Base-by-base conservation (phyloP, 2,113 vertebrate species). In the Strigops habroptila region DNA sequence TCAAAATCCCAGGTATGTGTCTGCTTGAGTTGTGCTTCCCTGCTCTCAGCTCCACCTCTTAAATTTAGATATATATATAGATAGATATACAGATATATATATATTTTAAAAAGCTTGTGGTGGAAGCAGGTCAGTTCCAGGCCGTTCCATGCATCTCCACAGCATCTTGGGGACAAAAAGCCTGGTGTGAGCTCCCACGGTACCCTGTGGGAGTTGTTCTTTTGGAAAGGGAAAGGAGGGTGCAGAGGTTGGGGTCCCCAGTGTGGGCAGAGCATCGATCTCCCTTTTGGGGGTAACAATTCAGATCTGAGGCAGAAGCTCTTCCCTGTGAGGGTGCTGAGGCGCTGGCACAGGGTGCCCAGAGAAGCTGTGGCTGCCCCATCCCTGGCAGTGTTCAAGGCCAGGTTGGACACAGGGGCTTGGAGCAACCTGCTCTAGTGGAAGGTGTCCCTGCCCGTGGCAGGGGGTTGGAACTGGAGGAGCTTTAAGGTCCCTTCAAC, bases 1-100 rank as follows among this genome's bases (percentile, higher is more conserved):
- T 96, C 62, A 97, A 96, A 92, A 96, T 98, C 52, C 95, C 98
- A 97, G 98, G 98, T 98, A 96, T 4, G 55, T 79, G 27, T 9
- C 51, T 52, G 59, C 51, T 41, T 27, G 11, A 37, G 67, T 62
- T 62, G 53, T 28, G 21, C 51, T 64, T 57, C 71, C 16, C 28
- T 39, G 37, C 60, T 76, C 25, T 10, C 43, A 57, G 63, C 39
- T 55, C 31, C 21, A 14, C 22, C 18, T 65, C 69, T 51, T 59
- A 2, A 24, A 59, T 59, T 35, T 24, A 59, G 33, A 16, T 59
- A 6, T 15, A 59, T 35, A 7, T 59, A 59, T 59, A n/a, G 22
- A 22, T n/a, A 57, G 19, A 55, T 57, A 13, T n/a, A 14, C 21
- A 55, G 19, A 51, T 27, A 52, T 15, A 52, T 16, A 16, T 15